Evolutionary conservation across 1,140 invertebrate genomes (phyloP), one percentile per base, ranked within the genome.

Genomic region (Zaprionus taronus): DNA sequence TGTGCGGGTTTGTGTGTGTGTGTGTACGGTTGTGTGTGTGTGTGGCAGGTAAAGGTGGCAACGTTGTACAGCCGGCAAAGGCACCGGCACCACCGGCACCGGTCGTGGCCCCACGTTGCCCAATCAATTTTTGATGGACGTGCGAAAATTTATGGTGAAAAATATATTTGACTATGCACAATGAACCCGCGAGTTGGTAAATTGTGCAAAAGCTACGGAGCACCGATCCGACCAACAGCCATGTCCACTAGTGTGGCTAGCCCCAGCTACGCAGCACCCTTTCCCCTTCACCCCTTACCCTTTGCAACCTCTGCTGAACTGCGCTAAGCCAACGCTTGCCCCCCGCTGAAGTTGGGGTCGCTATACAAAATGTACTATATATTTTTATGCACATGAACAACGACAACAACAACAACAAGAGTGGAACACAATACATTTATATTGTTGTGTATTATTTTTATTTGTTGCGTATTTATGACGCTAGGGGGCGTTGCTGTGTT

Each of bases 51-150:
- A 49, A 65, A 72, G 75, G 79, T 78, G 82, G 79, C 76, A 69
- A 51, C 53, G 55, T 9, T 38, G 53, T 72, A 81, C 47, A 79
- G 81, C 9, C 9, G 31, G 2, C 9, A 31, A 6, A 0, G 28
- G 7, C 28, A 31, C 28, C 28, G 7, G 28, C 28, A 28, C 28
- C 28, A 28, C 28, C 6, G 28, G 5, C 28, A 31, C 28, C 28
- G 28, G 31, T 34, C 9, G 65, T 36, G 74, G 14, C 41, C n/a
- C 41, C 41, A 17, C 7, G 76, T 57, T 83, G 85, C 72, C 57
- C 85, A 90, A 90, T 90, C 81, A 90, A 90, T 90, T 90, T 85
- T 90, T 90, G 85, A 90, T 90, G 86, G 85, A 85, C 85, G 85
- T 90, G 85, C 85, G 85, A 90, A 90, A 90, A 90, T 90, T 90